These are phyloP conservation scores for Dicranocentrus wangi DNA, from an alignment of 2,888 invertebrate species.

Conservation along the genomic window DNA sequence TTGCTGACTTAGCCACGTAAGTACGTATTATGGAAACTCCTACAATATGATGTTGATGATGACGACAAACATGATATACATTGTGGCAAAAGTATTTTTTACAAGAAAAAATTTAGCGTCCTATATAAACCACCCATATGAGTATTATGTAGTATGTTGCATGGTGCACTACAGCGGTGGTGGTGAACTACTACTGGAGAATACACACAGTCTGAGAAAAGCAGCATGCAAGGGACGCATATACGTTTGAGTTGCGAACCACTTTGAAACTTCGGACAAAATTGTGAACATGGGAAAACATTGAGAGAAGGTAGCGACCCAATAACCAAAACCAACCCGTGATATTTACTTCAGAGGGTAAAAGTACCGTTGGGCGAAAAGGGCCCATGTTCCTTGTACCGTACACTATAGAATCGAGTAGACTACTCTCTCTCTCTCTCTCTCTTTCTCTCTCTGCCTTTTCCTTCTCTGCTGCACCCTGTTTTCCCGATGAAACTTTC, in stretches of 20 bases:
- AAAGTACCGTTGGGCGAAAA: constrained; percentile 12
- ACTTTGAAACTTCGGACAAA: constrained; percentile 13
- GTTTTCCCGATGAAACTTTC: background rate
- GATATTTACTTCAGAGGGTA: background rate
- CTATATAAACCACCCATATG: background rate
- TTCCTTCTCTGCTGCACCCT: background rate
- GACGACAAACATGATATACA: constrained; percentile 27
- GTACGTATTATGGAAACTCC: constrained; percentile 2
- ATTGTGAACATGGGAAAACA: constrained; percentile 21
- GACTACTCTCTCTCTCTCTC: background rate
- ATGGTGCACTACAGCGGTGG: no score
- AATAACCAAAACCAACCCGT: background rate
- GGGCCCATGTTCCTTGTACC: constrained; percentile 18
- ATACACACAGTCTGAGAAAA: background rate
- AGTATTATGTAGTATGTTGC: background rate
- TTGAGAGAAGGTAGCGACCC: background rate
- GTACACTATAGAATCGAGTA: background rate
- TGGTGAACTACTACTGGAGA: background rate
- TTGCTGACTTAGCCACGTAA: background rate
- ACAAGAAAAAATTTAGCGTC: background rate
- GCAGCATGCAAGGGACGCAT: constrained; percentile 24
- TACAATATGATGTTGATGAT: constrained; percentile 25
- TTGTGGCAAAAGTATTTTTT: no score
- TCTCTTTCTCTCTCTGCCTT: background rate
- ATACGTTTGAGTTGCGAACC: constrained; percentile 8